Evolutionary conservation across 92 coral and sea anemone species (phyloP), one percentile per base, ranked within the genome.

Genomic region (Epizoanthus illoricatus): DNA sequence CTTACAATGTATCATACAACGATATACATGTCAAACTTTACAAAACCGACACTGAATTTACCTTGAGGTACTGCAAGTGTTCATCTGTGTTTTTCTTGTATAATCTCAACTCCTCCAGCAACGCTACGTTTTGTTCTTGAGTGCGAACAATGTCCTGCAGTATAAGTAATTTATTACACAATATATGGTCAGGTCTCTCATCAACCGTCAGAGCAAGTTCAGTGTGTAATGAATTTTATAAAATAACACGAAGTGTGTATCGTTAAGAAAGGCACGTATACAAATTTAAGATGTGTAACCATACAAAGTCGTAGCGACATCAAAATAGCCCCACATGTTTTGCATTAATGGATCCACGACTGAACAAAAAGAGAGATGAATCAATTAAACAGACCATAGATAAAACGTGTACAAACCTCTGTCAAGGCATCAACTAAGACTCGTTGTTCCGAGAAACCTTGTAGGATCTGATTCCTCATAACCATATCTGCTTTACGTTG

Each of bases 401-500:
- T 0, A n/a, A 41, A 54, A 18, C 13, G 9, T 19, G 21, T 20
- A 79, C 98, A 89, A 81, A 97, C 99, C 83, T 93, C 92, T 20
- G 98, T 93, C 47, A 97, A 78, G 7, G 98, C 99, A 85, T 97
- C 99, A 63, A 93, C 89, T 71, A 97, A 83, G 39, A 90, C 87
- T 71, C 93, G 93, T 78, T 97, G 99, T 85, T 97, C 98, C 60
- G 91, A 87, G 86, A 93, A 90, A 16, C 98, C 98, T 23, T 91
- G 94, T 0, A 93, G 87, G 17, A 97, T 88, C 80, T 91, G 93
- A 62, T 91, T 88, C 80, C 94, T 88, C 87, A 91, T 71, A 3
- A 85, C 80, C 65, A 91, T 76, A 28, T 93, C 99, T 13, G 97
- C 92, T 71, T 85, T 93, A 6, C 94, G 88, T 69, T 90, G 98